Evolutionary conservation across 2,888 invertebrate species (phyloP).

Genomic region (Drosophila paracracens): DNA sequence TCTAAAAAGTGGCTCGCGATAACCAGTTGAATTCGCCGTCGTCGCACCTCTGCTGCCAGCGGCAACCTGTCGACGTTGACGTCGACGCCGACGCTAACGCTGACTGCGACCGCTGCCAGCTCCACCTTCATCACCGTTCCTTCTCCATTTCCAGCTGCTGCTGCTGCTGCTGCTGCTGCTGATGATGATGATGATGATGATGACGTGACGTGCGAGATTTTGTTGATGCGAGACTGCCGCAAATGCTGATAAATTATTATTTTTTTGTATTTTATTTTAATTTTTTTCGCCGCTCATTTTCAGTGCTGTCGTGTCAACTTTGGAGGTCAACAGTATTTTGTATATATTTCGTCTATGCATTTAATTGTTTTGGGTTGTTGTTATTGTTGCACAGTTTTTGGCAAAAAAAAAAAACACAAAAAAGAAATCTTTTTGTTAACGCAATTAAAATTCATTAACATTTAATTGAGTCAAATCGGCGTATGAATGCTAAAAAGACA

Average conservation of each 20-base stretch:
- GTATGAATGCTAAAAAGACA: constrained; percentile 24
- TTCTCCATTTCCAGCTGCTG: constrained; percentile 15
- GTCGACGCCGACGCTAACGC: constrained; percentile 22
- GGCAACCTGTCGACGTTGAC: constrained; percentile 71
- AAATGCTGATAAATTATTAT: constrained; percentile 74
- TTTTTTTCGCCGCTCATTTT: constrained; percentile 48
- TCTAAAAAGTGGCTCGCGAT: constrained; percentile 75
- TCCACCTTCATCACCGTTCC: constrained; percentile 9
- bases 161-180: background rate
- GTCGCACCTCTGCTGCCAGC: constrained; percentile 62
- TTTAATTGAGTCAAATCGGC: constrained; percentile 70
- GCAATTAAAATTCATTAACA: constrained; percentile 74
- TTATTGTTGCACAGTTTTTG: constrained; percentile 22
- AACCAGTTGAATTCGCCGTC: constrained; percentile 70
- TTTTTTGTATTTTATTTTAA: constrained; percentile 28
- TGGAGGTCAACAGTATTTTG: constrained; percentile 71
- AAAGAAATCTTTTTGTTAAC: constrained; percentile 53
- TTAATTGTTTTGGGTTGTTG: constrained; percentile 25
- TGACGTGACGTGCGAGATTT: constrained; percentile 78
- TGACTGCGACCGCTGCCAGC: constrained; percentile 14
- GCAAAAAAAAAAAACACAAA: constrained; percentile 35
- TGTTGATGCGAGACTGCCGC: constrained; percentile 62
- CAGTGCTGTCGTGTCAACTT: constrained; percentile 76
- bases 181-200: constrained; percentile 39
- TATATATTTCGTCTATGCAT: constrained; percentile 53